Base-by-base conservation (phyloP, 2,113 vertebrate genomes). In the Hiodon tergisus region DNA sequence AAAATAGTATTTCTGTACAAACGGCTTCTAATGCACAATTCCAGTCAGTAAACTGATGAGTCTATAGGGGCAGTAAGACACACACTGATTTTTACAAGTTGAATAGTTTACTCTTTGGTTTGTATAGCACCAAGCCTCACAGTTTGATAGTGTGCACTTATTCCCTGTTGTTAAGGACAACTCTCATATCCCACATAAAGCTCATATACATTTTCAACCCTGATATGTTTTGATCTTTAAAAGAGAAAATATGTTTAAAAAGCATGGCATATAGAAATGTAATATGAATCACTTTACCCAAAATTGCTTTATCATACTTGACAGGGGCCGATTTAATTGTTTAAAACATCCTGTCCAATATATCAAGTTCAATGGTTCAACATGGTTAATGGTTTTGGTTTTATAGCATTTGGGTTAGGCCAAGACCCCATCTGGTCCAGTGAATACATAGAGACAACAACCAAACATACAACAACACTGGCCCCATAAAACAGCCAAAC, bases 1-100 rank as follows among this genome's bases (percentile, higher is more conserved):
- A 90, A 87, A 90, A 91, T 88, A 90, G 85, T 87, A 86, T 89
- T 85, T 90, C 89, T 92, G 88, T 91, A 92, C 91, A 92, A 88
- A 87, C 86, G 86, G 80, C 82, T 84, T 87, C 82, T 88, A 88
- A 90, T 88, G 90, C 87, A 89, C 87, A 87, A 88, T 84, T 89
- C 87, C 83, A 85, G 83, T 74, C 77, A 75, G 76, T 83, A 73
- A 72, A 68, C 76, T 74, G 74, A 67, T 67, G 66, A 76, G 63
- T 83, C 74, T 81, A 81, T 80, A 48, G 78, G 80, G 80, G 83
- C 83, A 79, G 62, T 77, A 79, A 87, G 81, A 79, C 79, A 74
- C 68, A 83, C 75, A 73, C n/a, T n/a, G 75, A 73, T 83, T 67
- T 47, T 14, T 61, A 78, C 76, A 60, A 72, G 81, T 67, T 66